Evolutionary conservation across 2,113 vertebrate genomes (phyloP).

Genomic region (Nerophis ophidion): DNA sequence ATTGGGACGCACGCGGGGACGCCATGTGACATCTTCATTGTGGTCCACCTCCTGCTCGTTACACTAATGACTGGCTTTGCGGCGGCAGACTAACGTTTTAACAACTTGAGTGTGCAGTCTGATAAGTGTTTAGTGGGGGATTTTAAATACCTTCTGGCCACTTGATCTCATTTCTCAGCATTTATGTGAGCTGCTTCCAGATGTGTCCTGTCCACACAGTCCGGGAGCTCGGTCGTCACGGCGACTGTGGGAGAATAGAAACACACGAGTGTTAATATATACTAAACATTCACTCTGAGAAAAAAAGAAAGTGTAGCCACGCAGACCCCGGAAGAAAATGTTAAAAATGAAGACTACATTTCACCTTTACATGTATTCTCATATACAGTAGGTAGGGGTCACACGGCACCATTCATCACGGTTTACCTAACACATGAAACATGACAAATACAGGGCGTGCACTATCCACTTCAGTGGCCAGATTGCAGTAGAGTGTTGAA

Average conservation of each 20-base stretch:
- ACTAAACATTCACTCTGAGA: no score
- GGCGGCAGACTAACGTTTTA: constrained; percentile 45
- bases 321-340: no score
- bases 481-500: no score
- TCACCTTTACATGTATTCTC: no score
- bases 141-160: constrained; percentile 62
- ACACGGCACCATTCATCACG: no score
- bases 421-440: no score
- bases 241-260: neutral
- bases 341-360: no score
- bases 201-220: constrained; percentile 42
- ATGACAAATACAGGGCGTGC: no score
- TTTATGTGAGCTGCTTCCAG: constrained; percentile 60
- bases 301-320: no score
- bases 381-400: no score
- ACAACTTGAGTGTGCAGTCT: constrained; percentile 58
- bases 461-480: no score
- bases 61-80: constrained; percentile 48
- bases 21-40: constrained; percentile 33
- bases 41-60: constrained; percentile 39
- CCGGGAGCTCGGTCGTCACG: constrained; percentile 52
- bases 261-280: no score
- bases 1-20: constrained; percentile 10
- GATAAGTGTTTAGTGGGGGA: constrained; percentile 57
- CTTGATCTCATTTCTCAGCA: constrained; percentile 58